Evolutionary conservation across 1,140 invertebrate genomes (phyloP), one percentile per base, ranked within the genome.

Genomic region (Theocolax elegans): DNA sequence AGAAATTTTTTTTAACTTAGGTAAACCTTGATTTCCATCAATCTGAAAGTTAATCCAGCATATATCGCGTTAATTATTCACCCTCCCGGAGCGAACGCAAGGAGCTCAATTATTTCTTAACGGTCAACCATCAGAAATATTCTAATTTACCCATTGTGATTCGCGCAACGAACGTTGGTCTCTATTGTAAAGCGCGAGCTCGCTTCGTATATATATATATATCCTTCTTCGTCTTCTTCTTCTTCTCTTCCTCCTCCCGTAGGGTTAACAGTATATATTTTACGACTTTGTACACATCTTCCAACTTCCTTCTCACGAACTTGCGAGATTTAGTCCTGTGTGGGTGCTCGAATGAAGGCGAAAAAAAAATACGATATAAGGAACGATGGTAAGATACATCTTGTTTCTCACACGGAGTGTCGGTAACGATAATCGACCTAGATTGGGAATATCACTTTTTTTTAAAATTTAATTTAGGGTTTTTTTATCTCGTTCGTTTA

Each of bases 81-180:
- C n/a, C n/a, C n/a, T n/a, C n/a, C n/a, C n/a, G n/a, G n/a, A n/a
- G n/a, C n/a, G n/a, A n/a, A n/a, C n/a, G n/a, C n/a, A n/a, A n/a
- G n/a, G n/a, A n/a, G 15, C 40, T 49, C 29, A 63, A 63, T 63
- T 63, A 63, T 15, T 10, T 31, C 44, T 63, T 63, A 63, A 63
- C 60, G 60, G 60, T 63, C 60, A 63, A 17, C 44, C 29, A 49
- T 49, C 60, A 63, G 27, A 63, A 63, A 63, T 63, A 63, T 63
- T 49, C 60, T 49, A 35, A 48, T 63, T 44, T 10, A 19, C 48
- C 46, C 62, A 65, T 65, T 65, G 62, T 65, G 23, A 65, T 53
- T 65, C 27, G 62, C 62, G 25, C 25, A 48, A 19, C 23, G 25
- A 46, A 60, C 58, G 40, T 60, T 27, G 40, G 25, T 21, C 35